Conservation (phyloP, 2,797 vertebrate species). For the Momotus momota region DNA sequence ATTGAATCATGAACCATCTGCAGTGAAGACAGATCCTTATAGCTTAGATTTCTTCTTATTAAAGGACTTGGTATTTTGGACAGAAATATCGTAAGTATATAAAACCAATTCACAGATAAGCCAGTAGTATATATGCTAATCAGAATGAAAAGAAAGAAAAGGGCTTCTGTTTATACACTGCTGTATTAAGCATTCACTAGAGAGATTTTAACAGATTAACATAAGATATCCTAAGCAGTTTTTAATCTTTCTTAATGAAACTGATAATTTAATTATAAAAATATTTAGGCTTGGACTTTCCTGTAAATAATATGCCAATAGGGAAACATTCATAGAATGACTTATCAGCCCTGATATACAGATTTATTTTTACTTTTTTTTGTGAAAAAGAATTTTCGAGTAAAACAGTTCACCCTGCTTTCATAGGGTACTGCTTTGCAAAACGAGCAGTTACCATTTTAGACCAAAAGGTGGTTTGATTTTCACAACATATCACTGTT, state of each 20-base stretch:
- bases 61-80: background rate
- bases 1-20: background rate
- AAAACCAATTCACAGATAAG: background rate
- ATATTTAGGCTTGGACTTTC: background rate
- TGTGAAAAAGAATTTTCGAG: background rate
- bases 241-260: slow-evolving; percentile 39
- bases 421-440: background rate
- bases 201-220: slow-evolving; percentile 31
- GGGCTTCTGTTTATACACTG: background rate
- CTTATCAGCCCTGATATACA: background rate
- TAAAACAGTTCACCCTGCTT: background rate
- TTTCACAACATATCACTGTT: background rate
- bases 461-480: background rate
- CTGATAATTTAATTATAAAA: background rate
- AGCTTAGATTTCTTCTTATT: background rate
- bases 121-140: background rate
- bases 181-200: background rate
- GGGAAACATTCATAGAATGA: background rate
- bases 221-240: background rate
- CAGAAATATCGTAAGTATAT: background rate
- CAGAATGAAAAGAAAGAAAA: background rate
- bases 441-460: slow-evolving; percentile 5
- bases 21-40: background rate
- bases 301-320: background rate
- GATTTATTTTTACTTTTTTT: background rate